Evolutionary conservation across 2,888 invertebrate genomes (phyloP), one percentile per base, ranked within the genome.

Genomic region (Leptopterna dolabrata): DNA sequence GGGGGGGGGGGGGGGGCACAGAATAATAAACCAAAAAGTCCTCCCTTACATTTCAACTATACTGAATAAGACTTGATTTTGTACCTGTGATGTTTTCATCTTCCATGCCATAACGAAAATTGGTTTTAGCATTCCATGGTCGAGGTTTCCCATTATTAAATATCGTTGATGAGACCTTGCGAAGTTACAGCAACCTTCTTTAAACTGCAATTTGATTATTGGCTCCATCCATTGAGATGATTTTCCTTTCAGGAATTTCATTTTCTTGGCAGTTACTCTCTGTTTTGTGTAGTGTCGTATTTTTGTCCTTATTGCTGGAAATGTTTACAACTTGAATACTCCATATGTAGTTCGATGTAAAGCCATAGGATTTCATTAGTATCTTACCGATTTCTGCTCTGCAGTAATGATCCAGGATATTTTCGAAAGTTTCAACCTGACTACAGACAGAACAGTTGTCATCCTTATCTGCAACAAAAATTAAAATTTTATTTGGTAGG

Each of bases 341-440:
- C 41, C 29, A 7, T 70, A 11, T 36, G 16, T 76, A 70, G n/a
- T 7, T n/a, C 16, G n/a, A 13, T 29, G n/a, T 14, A 76, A 41
- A 29, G 2, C 29, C 13, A 6, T 76, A 30, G 19, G 16, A 30
- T 27, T 47, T 47, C 16, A n/a, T 76, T 3, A 29, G 36, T 43
- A 30, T 29, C 88, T 88, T 87, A 90, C 89, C 89, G 63, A 89
- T 89, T 71, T 87, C 89, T 14, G 90, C 76, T n/a, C 88, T 88
- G 84, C 90, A 90, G 71, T 86, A 89, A 70, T 89, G 87, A 80
- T 94, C 94, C 88, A 94, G 91, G 88, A 94, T 93, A 89, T 94
- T 94, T 91, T 94, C 94, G 90, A 93, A 94, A 4, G 94, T 94
- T 87, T 92, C 92, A 1, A 93, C 93, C 90, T 94, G 94, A 87